Percentiles rank a stretch among this genome's conserved stretches.
phyloP scores from a whole-genome alignment of 2,113 vertebrate genomes.

The Variabilichromis moorii region DNA sequence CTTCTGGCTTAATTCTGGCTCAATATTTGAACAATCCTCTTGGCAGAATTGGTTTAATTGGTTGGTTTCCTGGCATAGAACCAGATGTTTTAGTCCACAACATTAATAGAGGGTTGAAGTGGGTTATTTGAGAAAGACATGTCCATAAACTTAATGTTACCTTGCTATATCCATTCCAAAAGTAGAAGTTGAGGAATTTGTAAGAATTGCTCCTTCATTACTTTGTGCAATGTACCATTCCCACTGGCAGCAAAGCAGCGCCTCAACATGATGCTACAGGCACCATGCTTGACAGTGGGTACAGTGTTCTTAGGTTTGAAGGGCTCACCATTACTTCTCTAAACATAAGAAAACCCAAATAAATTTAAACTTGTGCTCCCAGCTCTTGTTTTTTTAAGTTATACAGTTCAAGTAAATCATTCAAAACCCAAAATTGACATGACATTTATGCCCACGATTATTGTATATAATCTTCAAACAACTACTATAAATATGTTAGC shows the following conservation, averaged over 20 bases:
- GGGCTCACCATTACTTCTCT: neutral
- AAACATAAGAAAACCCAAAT: neutral
- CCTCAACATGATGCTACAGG: neutral
- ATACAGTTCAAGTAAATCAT: neutral
- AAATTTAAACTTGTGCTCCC: neutral
- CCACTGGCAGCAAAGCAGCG: rapidly evolving
- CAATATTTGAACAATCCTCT: neutral
- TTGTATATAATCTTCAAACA: neutral
- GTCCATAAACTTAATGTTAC: neutral
- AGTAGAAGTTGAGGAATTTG: neutral
- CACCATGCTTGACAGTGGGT: neutral
- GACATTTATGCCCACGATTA: neutral
- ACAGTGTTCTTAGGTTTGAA: neutral
- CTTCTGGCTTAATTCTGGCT: neutral
- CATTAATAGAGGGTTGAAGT: neutral
- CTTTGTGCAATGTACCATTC: neutral
- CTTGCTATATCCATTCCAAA: neutral
- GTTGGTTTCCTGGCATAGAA: rapidly evolving
- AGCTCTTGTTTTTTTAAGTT: neutral
- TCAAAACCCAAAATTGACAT: neutral
- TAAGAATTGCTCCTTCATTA: neutral
- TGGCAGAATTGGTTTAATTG: neutral
- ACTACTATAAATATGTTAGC: neutral
- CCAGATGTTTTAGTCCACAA: neutral
- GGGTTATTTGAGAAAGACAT: neutral